These are phyloP conservation scores for Calameuta idolon DNA, from an alignment of 2,888 invertebrate genomes.

Conservation along the genomic window DNA sequence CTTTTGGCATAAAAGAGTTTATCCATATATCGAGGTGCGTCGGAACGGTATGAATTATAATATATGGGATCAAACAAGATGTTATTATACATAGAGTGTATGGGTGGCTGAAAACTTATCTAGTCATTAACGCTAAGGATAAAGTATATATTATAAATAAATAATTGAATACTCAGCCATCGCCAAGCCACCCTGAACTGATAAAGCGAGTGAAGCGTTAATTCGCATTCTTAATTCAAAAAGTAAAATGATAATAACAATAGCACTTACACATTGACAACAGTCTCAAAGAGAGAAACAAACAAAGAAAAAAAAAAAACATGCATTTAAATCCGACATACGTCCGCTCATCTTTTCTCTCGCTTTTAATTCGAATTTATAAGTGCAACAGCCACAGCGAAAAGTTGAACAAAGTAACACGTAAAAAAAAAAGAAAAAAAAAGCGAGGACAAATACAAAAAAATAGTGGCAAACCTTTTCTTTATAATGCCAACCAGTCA, in stretches of 20 bases:
- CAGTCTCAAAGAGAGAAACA: background rate
- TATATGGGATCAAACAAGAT: constrained; percentile 63
- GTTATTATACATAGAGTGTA: constrained; percentile 45
- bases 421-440: background rate
- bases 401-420: background rate
- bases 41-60: constrained; percentile 48
- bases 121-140: constrained; percentile 63
- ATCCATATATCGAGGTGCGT: constrained; percentile 49
- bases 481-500: background rate
- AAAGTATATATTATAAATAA: constrained; percentile 39
- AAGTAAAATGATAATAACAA: background rate
- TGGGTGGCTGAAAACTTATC: constrained; percentile 61
- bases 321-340: background rate
- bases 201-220: constrained; percentile 15
- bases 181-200: constrained; percentile 56
- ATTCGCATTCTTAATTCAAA: background rate
- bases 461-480: background rate
- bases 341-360: background rate
- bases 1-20: constrained; percentile 57
- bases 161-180: constrained; percentile 52
- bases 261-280: background rate
- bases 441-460: background rate
- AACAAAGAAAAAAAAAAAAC: background rate
- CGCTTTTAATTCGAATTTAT: background rate
- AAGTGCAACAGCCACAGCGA: background rate